Evolutionary conservation across 1,140 invertebrate species (phyloP).

Genomic region (Drosophila repleta): DNA sequence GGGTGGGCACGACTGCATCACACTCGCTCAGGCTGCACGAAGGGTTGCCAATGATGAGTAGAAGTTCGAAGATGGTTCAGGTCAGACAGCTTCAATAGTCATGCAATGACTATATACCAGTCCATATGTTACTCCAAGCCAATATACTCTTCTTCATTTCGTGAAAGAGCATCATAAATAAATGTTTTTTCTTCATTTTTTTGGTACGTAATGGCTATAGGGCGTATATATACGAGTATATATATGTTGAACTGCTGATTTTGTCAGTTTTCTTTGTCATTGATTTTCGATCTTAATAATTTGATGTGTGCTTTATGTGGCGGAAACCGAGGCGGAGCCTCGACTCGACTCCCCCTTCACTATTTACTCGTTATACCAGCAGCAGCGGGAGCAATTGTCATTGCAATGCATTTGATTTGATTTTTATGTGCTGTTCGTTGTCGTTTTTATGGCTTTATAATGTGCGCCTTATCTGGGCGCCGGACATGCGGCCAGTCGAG

Average conservation of each 20-base stretch:
- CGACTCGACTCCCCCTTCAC: background rate
- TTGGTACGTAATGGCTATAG: background rate
- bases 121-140: too few relatives aligned
- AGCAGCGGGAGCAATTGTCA: constrained; percentile 56
- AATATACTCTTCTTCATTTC: too few relatives aligned
- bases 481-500: background rate
- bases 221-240: too few relatives aligned
- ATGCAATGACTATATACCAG: too few relatives aligned
- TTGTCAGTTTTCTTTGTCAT: constrained; percentile 78
- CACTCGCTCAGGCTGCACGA: too few relatives aligned
- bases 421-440: constrained; percentile 59
- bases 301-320: constrained; percentile 74
- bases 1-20: too few relatives aligned
- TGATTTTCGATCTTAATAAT: constrained; percentile 80
- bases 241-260: constrained; percentile 56
- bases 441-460: constrained; percentile 48
- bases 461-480: constrained; percentile 24
- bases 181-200: background rate
- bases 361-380: constrained; percentile 3
- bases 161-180: too few relatives aligned
- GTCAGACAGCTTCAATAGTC: too few relatives aligned
- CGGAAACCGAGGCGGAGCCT: constrained; percentile 47
- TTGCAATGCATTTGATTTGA: constrained; percentile 71
- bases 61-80: too few relatives aligned
- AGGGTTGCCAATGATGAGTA: too few relatives aligned